Percentiles rank a stretch among this genome's conserved stretches.
Conservation (phyloP, 2,113 vertebrate species). For the Xyrauchen texanus region DNA sequence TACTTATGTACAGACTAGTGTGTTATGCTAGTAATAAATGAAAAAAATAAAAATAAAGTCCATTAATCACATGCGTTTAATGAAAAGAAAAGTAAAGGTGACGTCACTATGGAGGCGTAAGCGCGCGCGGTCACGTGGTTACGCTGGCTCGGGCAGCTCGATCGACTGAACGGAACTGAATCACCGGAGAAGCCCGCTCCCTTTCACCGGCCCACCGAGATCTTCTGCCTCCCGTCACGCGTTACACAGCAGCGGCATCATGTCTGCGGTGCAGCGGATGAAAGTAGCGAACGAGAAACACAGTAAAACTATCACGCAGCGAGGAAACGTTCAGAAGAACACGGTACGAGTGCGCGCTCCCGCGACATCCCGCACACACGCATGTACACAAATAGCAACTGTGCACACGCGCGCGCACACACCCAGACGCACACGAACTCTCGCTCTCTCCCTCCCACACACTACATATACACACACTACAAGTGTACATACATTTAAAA, state of each 20-base stretch:
- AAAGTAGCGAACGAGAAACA: slow-evolving; percentile 82
- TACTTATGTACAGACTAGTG: too few relatives aligned
- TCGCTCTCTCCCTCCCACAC: too few relatives aligned
- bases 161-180: background rate
- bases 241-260: slow-evolving; percentile 40
- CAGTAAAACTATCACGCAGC: slow-evolving; percentile 80
- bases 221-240: too few relatives aligned
- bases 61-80: too few relatives aligned
- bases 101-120: background rate
- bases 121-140: background rate
- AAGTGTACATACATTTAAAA: too few relatives aligned
- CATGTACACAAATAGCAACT: background rate
- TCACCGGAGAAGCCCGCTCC: background rate
- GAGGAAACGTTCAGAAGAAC: slow-evolving; percentile 78
- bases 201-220: background rate
- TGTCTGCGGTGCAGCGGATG: slow-evolving; percentile 82
- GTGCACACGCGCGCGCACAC: background rate
- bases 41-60: too few relatives aligned
- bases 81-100: background rate
- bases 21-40: too few relatives aligned
- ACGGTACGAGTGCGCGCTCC: slow-evolving; percentile 63
- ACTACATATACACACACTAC: too few relatives aligned
- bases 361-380: background rate
- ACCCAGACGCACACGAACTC: background rate
- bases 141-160: background rate